phyloP scores from a whole-genome alignment of 2,797 vertebrate genomes.

The Melanotaenia maccullochi region DNA sequence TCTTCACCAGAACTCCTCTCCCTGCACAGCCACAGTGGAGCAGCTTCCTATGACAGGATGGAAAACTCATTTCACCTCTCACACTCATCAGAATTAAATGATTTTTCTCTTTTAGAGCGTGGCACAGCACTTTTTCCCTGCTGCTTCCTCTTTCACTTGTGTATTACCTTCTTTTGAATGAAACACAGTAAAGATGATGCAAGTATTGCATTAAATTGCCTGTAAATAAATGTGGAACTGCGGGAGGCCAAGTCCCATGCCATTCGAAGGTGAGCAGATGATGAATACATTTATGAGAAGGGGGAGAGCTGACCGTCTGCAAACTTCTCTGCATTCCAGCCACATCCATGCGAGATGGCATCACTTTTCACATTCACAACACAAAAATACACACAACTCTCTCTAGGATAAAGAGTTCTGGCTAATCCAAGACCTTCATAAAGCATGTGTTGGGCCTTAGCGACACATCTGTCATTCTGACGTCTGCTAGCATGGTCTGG shows the following conservation, averaged over 20 bases:
- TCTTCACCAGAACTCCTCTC: conserved; percentile 25
- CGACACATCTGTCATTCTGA: conserved; percentile 76
- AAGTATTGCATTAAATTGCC: conserved; percentile 63
- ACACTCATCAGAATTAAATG: conserved; percentile 59
- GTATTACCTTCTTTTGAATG: conserved; percentile 47
- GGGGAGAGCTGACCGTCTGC: conserved; percentile 20
- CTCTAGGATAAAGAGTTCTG: conserved; percentile 49
- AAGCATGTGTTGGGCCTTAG: conserved; percentile 77
- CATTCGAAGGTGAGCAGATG: conserved; percentile 37
- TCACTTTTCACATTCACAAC: conserved; percentile 47
- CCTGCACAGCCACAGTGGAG: conserved; percentile 9
- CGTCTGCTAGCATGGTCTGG: conserved; percentile 66
- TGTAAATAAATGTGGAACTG: conserved; percentile 47
- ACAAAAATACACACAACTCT: conserved; percentile 23
- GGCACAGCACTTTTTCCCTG: conserved; percentile 45
- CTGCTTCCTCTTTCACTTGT: conserved; percentile 1
- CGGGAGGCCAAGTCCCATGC: conserved; percentile 11
- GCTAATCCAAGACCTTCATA: conserved; percentile 76
- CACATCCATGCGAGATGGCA: conserved; percentile 42
- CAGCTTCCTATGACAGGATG: conserved; percentile 53
- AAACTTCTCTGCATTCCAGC: conserved; percentile 37
- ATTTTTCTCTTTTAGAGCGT: conserved; percentile 52
- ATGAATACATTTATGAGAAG: conserved; percentile 22
- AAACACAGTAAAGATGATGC: conserved; percentile 61
- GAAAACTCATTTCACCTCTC: conserved; percentile 70